Conservation (phyloP, 2,113 vertebrate species). For the Turdus rufiventris region DNA sequence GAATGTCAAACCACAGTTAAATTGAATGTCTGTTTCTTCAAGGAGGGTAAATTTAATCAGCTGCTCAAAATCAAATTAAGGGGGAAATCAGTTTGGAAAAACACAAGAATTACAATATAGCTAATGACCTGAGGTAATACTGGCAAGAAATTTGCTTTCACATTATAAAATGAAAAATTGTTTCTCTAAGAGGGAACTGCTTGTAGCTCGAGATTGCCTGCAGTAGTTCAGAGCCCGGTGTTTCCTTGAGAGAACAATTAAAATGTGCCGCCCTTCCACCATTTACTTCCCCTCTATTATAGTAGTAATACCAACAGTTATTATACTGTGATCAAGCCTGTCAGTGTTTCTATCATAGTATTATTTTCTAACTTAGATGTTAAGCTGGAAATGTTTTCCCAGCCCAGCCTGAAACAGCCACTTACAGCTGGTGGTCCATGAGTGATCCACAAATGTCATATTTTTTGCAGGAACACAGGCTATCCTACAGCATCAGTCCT, state of each 20-base stretch:
- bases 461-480: background rate
- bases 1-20: background rate
- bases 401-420: background rate
- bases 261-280: background rate
- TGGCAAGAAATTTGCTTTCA: slow-evolving; percentile 56
- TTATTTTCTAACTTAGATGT: background rate
- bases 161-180: slow-evolving; percentile 27
- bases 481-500: background rate
- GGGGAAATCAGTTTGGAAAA: slow-evolving; percentile 59
- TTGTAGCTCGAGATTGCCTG: background rate
- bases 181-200: slow-evolving; percentile 39
- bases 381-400: background rate
- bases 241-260: slow-evolving; percentile 49
- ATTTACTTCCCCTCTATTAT: slow-evolving; percentile 13
- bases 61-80: slow-evolving; percentile 61
- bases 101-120: slow-evolving; percentile 54
- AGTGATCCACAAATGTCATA: background rate
- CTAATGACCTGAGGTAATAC: slow-evolving; percentile 64
- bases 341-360: background rate
- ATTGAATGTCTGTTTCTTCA: slow-evolving; percentile 48
- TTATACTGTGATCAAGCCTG: slow-evolving; percentile 9
- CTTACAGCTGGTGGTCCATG: background rate
- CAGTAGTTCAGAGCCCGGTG: background rate
- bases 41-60: slow-evolving; percentile 61
- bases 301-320: background rate